These are phyloP conservation scores for Brachionus angularis DNA, from an alignment of 1,140 invertebrate species.

Conservation along the genomic window DNA sequence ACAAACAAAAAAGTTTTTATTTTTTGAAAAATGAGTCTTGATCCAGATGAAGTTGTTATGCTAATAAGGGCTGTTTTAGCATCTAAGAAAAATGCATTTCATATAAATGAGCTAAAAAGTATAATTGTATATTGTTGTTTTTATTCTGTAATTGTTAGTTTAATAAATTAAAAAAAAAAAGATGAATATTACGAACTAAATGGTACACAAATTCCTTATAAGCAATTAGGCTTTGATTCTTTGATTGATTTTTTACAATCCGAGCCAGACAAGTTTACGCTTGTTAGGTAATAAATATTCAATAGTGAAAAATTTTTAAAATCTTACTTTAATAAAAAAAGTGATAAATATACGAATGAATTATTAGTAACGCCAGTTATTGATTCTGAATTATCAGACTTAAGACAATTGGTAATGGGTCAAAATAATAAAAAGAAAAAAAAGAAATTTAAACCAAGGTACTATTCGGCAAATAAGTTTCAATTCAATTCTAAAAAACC, in stretches of 20 bases:
- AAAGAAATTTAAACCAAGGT: constrained; percentile 6
- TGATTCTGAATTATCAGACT: not conserved
- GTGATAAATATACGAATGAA: constrained; percentile 8
- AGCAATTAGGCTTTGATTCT: constrained; percentile 15
- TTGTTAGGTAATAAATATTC: constrained; percentile 1
- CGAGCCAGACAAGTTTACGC: constrained; percentile 11
- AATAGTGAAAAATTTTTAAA: not conserved
- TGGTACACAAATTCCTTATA: constrained; percentile 1
- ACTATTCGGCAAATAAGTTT: not conserved
- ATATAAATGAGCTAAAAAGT: constrained; percentile 1
- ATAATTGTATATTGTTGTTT: not conserved
- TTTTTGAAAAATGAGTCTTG: no score
- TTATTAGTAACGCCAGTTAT: not conserved
- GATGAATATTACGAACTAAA: constrained; percentile 12
- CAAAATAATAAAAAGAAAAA: constrained; percentile 38
- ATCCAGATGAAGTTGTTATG: no score
- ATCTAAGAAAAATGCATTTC: not conserved
- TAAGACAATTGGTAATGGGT: constrained; percentile 3
- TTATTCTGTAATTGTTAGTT: not conserved
- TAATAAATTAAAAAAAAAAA: no score
- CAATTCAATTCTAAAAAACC: no score
- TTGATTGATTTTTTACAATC: constrained; percentile 6
- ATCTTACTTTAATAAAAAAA: not conserved
- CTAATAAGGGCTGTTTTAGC: constrained; percentile 20
- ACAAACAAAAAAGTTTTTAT: no score